phyloP scores from a whole-genome alignment of 2,113 vertebrate species.

The Dasyprocta punctata region DNA sequence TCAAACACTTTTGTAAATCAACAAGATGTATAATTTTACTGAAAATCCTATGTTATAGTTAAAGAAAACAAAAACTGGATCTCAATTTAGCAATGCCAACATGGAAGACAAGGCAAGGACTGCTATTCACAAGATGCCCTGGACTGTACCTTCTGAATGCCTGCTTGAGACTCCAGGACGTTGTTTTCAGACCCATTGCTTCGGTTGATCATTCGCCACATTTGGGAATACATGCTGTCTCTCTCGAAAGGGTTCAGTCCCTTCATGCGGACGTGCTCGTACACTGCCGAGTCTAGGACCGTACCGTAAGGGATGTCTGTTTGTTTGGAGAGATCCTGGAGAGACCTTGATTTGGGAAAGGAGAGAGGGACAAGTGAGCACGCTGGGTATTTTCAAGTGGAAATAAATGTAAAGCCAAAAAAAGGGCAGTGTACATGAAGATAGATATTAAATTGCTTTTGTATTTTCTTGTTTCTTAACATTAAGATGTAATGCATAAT shows the following conservation, averaged over 20 bases:
- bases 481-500: not conserved
- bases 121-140: not conserved
- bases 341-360: slow-evolving; percentile 89
- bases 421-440: slow-evolving; percentile 25
- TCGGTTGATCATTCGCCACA: slow-evolving; percentile 99
- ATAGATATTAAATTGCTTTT: not conserved
- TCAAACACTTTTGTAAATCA: slow-evolving; percentile 28
- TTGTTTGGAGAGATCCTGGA: slow-evolving; percentile 97
- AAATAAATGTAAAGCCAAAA: slow-evolving; percentile 56
- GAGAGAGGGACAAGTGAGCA: slow-evolving; percentile 72
- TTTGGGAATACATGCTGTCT: slow-evolving; percentile 98
- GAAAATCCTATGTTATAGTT: not conserved
- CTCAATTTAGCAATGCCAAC: not conserved
- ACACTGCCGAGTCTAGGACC: slow-evolving; percentile 96
- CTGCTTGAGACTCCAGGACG: slow-evolving; percentile 95
- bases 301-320: slow-evolving; percentile 98
- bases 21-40: not conserved
- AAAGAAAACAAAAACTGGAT: not conserved
- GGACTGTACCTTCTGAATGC: slow-evolving; percentile 94
- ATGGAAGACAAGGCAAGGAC: not conserved
- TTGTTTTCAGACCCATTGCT: slow-evolving; percentile 97
- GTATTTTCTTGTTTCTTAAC: slow-evolving; percentile 28
- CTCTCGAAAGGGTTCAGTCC: slow-evolving; percentile 98
- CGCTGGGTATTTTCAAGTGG: slow-evolving; percentile 49
- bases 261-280: slow-evolving; percentile 97